phyloP scores from a whole-genome alignment of 1,140 invertebrate genomes.

The Leptinotarsa lineolata region DNA sequence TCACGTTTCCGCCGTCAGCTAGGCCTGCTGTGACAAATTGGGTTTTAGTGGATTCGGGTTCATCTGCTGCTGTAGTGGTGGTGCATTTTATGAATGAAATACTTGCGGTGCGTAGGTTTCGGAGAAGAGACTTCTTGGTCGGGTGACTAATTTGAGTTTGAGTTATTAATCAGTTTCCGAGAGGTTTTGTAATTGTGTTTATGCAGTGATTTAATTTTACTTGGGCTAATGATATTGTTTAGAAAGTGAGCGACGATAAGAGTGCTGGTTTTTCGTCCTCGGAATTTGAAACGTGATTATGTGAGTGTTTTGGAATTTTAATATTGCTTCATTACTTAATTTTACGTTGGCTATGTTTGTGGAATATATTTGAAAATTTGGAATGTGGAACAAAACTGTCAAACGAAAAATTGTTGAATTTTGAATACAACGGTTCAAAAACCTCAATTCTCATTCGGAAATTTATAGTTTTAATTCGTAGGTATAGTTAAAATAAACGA shows the following conservation, averaged over 20 bases:
- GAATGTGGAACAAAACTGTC: no score
- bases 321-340: no score
- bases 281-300: no score
- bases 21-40: slow-evolving; percentile 11
- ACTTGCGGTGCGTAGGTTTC: background rate
- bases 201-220: background rate
- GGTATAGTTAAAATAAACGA: no score
- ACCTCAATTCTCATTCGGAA: no score
- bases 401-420: no score
- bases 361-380: no score
- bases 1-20: slow-evolving; percentile 10
- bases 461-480: no score
- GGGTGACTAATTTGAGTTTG: background rate
- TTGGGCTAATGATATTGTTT: background rate
- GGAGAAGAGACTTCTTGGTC: background rate
- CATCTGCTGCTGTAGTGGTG: background rate
- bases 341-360: no score
- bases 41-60: slow-evolving; percentile 13
- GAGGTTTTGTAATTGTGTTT: slow-evolving; percentile 3
- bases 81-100: slow-evolving; percentile 17
- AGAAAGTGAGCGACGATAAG: background rate
- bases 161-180: background rate
- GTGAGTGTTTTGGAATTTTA: no score
- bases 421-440: no score
- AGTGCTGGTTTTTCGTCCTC: no score